These are phyloP conservation scores for Caenorhabditis imperialis DNA, from an alignment of 2,888 invertebrate genomes.

Conservation along the genomic window DNA sequence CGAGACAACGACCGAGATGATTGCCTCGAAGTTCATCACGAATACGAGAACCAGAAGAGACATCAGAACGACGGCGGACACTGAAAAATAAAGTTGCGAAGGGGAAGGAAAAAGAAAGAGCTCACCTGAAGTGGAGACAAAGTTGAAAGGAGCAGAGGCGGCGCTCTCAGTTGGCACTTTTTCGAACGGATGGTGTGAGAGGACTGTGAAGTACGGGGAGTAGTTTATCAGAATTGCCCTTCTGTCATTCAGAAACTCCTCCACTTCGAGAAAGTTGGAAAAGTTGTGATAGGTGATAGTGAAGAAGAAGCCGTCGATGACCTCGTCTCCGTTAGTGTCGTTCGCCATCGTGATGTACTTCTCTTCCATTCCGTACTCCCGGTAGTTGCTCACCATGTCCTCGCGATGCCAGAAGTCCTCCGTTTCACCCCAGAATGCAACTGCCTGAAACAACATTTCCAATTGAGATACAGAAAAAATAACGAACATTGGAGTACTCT, in stretches of 20 bases:
- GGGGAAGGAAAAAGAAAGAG: not conserved
- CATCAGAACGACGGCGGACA: conserved; percentile 74
- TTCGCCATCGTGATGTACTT: conserved; percentile 62
- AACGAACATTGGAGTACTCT: conserved; percentile 66
- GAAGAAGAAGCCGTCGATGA: conserved; percentile 74
- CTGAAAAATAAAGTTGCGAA: conserved; percentile 46
- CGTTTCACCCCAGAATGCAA: conserved; percentile 72
- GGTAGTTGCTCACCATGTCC: conserved; percentile 69
- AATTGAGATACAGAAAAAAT: not conserved
- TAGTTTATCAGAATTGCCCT: conserved; percentile 66
- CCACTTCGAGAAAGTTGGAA: conserved; percentile 72
- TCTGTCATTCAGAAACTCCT: conserved; percentile 65
- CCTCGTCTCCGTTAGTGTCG: conserved; percentile 58
- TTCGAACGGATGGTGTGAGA: conserved; percentile 76
- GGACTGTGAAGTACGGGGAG: conserved; percentile 65
- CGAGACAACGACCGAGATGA: conserved; percentile 74
- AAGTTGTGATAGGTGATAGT: conserved; percentile 74
- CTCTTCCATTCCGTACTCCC: conserved; percentile 64
- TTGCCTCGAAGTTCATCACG: conserved; percentile 74
- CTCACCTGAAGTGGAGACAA: conserved; percentile 71
- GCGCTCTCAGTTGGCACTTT: conserved; percentile 75
- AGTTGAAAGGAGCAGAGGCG: conserved; percentile 74
- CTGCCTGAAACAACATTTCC: conserved; percentile 50
- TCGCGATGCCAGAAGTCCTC: conserved; percentile 68
- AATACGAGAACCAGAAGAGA: conserved; percentile 74